These are phyloP conservation scores for Ernsta delagoae DNA, from an alignment of 2,888 invertebrate species.

Conservation along the genomic window DNA sequence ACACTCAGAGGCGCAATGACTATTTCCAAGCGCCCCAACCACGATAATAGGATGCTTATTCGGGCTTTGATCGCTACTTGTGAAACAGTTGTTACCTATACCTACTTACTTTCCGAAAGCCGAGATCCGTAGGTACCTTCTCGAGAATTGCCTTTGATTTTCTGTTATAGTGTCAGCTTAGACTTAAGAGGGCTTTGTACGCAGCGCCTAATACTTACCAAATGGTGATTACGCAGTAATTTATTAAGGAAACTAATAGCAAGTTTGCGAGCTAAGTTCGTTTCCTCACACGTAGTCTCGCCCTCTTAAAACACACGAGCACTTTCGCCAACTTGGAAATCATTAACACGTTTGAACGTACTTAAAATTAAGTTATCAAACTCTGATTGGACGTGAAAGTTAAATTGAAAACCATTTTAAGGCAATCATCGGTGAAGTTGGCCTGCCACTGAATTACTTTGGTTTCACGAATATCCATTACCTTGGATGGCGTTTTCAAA, in stretches of 20 bases:
- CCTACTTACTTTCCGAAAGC: conserved; percentile 16
- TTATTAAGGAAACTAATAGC: conserved; percentile 25
- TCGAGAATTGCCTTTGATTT: conserved; percentile 24
- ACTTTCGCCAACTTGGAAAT: conserved; percentile 35
- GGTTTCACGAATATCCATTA: conserved; percentile 67
- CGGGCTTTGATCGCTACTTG: conserved; percentile 41
- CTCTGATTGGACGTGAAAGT: conserved; percentile 65
- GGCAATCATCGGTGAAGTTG: conserved; percentile 64
- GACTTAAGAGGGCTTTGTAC: conserved; percentile 10
- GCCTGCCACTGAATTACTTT: conserved; percentile 60
- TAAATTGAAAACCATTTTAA: conserved; percentile 76
- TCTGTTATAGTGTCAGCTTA: conserved; percentile 17
- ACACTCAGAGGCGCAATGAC: conserved; percentile 61
- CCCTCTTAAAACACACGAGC: conserved; percentile 28
- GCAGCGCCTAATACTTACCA: neutral
- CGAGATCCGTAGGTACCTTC: neutral
- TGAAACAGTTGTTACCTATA: conserved; percentile 36
- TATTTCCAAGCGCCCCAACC: conserved; percentile 29
- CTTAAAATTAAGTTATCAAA: conserved; percentile 66
- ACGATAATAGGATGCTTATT: conserved; percentile 44
- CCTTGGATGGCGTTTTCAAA: conserved; percentile 66
- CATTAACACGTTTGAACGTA: conserved; percentile 45
- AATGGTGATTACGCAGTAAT: conserved; percentile 13
- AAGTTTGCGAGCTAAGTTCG: conserved; percentile 12
- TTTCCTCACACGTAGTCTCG: conserved; percentile 9